phyloP scores from a whole-genome alignment of 2,797 vertebrate genomes.

The Rhodeus uyekii region DNA sequence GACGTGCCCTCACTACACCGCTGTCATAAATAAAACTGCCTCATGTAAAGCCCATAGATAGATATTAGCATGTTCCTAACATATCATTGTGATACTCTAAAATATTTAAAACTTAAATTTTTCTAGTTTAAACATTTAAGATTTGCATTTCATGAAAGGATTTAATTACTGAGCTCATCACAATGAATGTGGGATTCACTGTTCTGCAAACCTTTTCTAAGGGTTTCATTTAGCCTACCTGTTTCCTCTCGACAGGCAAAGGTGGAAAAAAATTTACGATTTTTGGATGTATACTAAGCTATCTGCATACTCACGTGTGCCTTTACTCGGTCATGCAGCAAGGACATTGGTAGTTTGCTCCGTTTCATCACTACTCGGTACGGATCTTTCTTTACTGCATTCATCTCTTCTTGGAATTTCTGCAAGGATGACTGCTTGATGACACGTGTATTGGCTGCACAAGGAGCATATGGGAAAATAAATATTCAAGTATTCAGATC shows the following conservation, averaged over 20 bases:
- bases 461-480: not conserved
- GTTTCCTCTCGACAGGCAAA: not conserved
- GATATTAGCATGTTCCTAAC: not conserved
- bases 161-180: not conserved
- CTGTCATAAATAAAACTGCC: too few species aligned
- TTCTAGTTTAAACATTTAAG: not conserved
- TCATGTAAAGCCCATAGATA: not conserved
- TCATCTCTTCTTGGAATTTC: constrained; percentile 98
- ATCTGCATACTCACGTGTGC: constrained; percentile 88
- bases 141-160: not conserved
- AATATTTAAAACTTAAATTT: not conserved
- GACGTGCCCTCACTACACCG: not conserved
- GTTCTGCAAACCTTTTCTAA: not conserved
- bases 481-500: not conserved
- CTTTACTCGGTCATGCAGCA: constrained; percentile 87
- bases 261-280: not conserved
- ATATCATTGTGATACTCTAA: not conserved
- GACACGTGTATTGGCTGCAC: constrained; percentile 92
- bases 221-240: not conserved
- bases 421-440: constrained; percentile 97
- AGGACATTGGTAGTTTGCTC: constrained; percentile 95
- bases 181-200: not conserved
- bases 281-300: not conserved
- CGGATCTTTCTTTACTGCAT: constrained; percentile 88
- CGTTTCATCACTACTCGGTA: constrained; percentile 95